Evolutionary conservation across 1,140 invertebrate species (phyloP).

Genomic region (Solen grandis): DNA sequence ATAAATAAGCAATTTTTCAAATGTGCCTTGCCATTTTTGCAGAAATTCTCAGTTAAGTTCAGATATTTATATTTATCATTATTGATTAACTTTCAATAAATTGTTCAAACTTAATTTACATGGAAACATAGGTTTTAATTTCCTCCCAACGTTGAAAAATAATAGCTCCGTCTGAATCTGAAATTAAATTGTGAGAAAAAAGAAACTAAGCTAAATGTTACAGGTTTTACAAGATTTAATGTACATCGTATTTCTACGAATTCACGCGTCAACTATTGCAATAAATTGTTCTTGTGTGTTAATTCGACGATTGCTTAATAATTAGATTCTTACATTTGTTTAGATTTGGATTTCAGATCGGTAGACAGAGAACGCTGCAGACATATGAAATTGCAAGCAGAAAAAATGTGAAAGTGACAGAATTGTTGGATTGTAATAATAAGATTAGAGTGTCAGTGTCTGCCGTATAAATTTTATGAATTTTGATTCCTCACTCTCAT

Average conservation of each 20-base stretch:
- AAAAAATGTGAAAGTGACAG: too few species aligned
- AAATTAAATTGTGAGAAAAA: background rate
- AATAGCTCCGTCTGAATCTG: background rate
- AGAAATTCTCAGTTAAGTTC: background rate
- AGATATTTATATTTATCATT: constrained; percentile 50
- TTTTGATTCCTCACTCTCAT: too few species aligned
- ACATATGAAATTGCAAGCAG: too few species aligned
- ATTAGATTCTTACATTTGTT: too few species aligned
- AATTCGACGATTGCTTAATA: background rate
- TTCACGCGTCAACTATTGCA: background rate
- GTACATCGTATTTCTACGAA: background rate
- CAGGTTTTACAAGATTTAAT: background rate
- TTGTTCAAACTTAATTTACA: background rate
- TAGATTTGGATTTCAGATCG: too few species aligned
- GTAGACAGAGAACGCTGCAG: too few species aligned
- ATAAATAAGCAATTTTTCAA: constrained; percentile 44
- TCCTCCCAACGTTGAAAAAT: background rate
- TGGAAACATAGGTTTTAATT: background rate
- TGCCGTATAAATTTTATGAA: too few species aligned
- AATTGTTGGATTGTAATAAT: too few species aligned
- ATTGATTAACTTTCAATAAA: constrained; percentile 40
- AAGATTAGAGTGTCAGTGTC: too few species aligned
- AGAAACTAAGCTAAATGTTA: background rate
- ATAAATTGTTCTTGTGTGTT: background rate
- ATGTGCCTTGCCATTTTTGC: background rate